These are phyloP conservation scores for Drosophila multiciliata DNA, from an alignment of 2,888 invertebrate genomes.

Conservation along the genomic window DNA sequence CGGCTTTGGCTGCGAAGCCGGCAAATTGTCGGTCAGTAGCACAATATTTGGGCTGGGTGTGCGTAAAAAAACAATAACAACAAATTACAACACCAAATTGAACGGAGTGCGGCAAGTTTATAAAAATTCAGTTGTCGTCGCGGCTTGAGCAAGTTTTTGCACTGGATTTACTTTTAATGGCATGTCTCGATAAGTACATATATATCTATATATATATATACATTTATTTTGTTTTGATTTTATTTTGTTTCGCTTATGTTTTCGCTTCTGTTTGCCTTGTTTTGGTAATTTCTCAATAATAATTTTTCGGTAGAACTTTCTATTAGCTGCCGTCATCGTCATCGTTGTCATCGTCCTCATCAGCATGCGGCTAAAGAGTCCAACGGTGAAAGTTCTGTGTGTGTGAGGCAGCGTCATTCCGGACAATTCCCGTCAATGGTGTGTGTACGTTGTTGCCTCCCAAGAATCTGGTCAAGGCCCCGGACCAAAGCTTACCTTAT, in stretches of 20 bases:
- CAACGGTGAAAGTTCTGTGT: constrained; percentile 66
- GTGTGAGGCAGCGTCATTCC: constrained; percentile 14
- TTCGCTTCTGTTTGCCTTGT: constrained; percentile 38
- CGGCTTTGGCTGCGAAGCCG: constrained; percentile 40
- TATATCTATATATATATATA: constrained; percentile 1
- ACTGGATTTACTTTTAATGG: constrained; percentile 76
- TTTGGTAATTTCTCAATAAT: constrained; percentile 68
- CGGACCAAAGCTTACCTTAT: constrained; percentile 21
- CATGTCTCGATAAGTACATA: constrained; percentile 41
- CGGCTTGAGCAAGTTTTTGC: constrained; percentile 57
- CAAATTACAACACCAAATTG: constrained; percentile 39
- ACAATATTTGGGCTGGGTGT: constrained; percentile 71
- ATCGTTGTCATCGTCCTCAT: constrained; percentile 62
- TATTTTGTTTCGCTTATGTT: constrained; percentile 39
- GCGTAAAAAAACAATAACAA: constrained; percentile 38
- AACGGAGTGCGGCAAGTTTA: constrained; percentile 58
- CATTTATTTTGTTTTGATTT: constrained; percentile 33
- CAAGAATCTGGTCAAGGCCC: constrained; percentile 42
- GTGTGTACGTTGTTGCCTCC: constrained; percentile 32
- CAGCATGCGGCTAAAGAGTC: constrained; percentile 66
- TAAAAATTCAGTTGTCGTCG: constrained; percentile 66
- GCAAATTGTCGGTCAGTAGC: constrained; percentile 75
- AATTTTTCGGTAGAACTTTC: constrained; percentile 75
- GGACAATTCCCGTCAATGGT: constrained; percentile 13
- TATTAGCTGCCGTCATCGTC: constrained; percentile 66